These are phyloP conservation scores for Drosophila lacteicornis DNA, from an alignment of 1,140 invertebrate species.

Conservation along the genomic window DNA sequence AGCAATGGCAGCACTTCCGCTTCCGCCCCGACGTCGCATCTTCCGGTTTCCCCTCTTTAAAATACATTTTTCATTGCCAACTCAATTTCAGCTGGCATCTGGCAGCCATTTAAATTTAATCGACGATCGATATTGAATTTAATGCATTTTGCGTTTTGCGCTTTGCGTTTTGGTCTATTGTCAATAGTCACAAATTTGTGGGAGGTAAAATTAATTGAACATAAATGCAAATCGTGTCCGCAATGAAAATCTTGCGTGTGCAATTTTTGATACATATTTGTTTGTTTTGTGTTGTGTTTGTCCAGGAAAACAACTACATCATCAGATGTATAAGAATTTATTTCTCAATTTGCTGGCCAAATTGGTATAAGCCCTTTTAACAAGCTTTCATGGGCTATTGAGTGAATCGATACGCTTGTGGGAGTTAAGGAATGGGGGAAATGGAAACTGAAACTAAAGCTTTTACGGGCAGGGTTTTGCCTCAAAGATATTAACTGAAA, in stretches of 20 bases:
- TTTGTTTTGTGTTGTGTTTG: constrained; percentile 5
- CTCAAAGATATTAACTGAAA: too few species aligned
- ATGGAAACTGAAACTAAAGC: constrained; percentile 11
- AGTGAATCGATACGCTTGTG: constrained; percentile 30
- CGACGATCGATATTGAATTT: constrained; percentile 37
- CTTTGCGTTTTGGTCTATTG: constrained; percentile 7
- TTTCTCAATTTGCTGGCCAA: constrained; percentile 34
- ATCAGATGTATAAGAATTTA: constrained; percentile 17
- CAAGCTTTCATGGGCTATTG: constrained; percentile 28
- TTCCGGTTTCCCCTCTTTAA: not conserved
- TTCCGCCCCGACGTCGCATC: constrained; percentile 34
- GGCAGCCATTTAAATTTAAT: constrained; percentile 22
- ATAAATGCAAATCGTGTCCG: constrained; percentile 12
- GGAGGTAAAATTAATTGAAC: constrained; percentile 16
- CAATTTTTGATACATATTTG: not conserved
- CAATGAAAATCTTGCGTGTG: constrained; percentile 1
- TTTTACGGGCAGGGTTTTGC: constrained; percentile 1
- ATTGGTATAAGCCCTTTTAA: constrained; percentile 25
- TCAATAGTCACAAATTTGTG: constrained; percentile 3
- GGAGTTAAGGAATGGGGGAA: not conserved
- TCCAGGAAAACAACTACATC: not conserved
- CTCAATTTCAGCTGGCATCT: constrained; percentile 11
- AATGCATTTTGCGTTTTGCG: not conserved
- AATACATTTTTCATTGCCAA: constrained; percentile 23
- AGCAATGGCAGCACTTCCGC: constrained; percentile 57